phyloP scores from a whole-genome alignment of 2,113 vertebrate genomes.

The Patagioenas fasciata region DNA sequence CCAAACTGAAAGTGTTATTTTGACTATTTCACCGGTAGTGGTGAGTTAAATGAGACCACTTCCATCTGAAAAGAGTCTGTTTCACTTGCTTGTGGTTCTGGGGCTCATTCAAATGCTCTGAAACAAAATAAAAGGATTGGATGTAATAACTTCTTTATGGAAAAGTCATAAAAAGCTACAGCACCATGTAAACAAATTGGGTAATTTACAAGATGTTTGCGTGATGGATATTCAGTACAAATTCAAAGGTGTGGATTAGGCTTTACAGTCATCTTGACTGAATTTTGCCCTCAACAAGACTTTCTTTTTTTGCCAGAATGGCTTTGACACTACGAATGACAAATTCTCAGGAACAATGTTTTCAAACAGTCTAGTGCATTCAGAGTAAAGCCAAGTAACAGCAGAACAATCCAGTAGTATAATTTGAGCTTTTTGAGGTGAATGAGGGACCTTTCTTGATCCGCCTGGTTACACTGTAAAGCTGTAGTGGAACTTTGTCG shows the following conservation, averaged over 20 bases:
- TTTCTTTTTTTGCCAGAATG: neutral
- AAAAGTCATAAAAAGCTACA: conserved; percentile 76
- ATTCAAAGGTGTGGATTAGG: conserved; percentile 59
- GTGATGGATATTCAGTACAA: conserved; percentile 65
- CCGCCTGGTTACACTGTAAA: neutral
- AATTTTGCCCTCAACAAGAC: conserved; percentile 42
- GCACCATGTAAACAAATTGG: conserved; percentile 77
- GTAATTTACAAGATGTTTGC: conserved; percentile 76
- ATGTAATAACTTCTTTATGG: conserved; percentile 80
- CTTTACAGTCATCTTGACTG: conserved; percentile 54
- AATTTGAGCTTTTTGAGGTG: neutral
- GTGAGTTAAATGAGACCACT: conserved; percentile 73
- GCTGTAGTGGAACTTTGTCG: conserved; percentile 24
- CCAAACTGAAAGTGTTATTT: conserved; percentile 66
- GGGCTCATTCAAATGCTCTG: conserved; percentile 71
- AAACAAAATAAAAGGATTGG: conserved; percentile 77
- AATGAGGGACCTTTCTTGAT: neutral
- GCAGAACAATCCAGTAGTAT: neutral
- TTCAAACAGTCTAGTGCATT: neutral
- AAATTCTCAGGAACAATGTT: neutral
- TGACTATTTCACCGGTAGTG: conserved; percentile 63
- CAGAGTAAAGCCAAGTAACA: neutral
- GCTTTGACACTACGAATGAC: conserved; percentile 1
- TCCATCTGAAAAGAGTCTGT: conserved; percentile 69
- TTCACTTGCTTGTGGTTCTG: conserved; percentile 76